These are phyloP conservation scores for Brachirus orientalis DNA, from an alignment of 2,113 vertebrate genomes.

Conservation along the genomic window DNA sequence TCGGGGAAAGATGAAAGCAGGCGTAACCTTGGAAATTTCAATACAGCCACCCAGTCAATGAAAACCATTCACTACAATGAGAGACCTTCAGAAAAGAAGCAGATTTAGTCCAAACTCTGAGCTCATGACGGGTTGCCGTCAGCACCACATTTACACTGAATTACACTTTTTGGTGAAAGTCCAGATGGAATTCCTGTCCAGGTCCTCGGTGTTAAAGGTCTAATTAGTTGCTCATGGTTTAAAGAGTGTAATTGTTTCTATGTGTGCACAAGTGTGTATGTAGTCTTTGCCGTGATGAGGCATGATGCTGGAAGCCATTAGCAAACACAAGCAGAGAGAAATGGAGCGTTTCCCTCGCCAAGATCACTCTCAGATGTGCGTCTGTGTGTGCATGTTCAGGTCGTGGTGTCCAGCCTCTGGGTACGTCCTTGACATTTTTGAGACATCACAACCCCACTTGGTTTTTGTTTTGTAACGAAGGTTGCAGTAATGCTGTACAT, in stretches of 20 bases:
- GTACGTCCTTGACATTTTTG: constrained; percentile 22
- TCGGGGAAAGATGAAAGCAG: constrained; percentile 60
- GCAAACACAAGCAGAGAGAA: constrained; percentile 73
- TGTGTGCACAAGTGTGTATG: constrained; percentile 66
- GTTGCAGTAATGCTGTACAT: too few relatives aligned
- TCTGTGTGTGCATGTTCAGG: constrained; percentile 41
- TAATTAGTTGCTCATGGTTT: constrained; percentile 77
- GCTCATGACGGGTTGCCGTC: constrained; percentile 45
- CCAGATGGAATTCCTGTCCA: constrained; percentile 62
- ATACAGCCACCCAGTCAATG: constrained; percentile 49
- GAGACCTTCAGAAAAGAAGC: constrained; percentile 52
- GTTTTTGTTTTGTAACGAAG: constrained; percentile 54
- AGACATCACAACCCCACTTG: constrained; percentile 39
- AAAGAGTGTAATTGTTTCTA: constrained; percentile 79
- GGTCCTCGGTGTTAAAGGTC: constrained; percentile 73
- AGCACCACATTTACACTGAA: constrained; percentile 53
- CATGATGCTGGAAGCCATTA: constrained; percentile 82
- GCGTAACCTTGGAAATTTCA: constrained; percentile 51
- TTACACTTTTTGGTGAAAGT: constrained; percentile 60
- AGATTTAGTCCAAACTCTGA: constrained; percentile 50
- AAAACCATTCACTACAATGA: constrained; percentile 48
- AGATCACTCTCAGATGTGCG: constrained; percentile 82
- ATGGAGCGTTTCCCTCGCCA: constrained; percentile 75
- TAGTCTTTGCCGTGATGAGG: constrained; percentile 61
- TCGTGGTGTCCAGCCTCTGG: constrained; percentile 43